Conservation (phyloP, 2,797 vertebrate genomes). For the Martes flavigula region DNA sequence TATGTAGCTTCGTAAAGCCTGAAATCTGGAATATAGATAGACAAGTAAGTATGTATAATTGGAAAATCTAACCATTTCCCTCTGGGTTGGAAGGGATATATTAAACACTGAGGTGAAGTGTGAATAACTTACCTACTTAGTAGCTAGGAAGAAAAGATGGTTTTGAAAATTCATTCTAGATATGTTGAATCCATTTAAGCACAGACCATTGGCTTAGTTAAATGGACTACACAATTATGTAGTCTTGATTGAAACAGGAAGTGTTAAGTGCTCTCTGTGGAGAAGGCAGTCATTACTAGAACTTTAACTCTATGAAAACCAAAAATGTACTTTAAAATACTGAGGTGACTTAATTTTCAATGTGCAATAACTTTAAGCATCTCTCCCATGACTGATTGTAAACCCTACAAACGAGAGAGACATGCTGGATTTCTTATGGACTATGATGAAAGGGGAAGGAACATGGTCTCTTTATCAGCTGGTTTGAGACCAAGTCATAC, state of each 20-base stretch:
- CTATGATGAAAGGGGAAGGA: not conserved
- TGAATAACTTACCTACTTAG: not conserved
- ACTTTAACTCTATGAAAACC: not conserved
- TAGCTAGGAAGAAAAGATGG: not conserved
- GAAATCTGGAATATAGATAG: not conserved
- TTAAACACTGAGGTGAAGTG: not conserved
- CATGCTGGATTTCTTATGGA: not conserved
- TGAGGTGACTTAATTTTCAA: not conserved
- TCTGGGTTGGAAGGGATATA: not conserved
- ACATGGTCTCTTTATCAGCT: not conserved
- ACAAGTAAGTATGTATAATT: not conserved
- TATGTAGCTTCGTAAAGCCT: not conserved
- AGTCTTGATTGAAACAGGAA: not conserved
- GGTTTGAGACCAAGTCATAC: not conserved
- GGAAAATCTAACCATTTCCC: not conserved
- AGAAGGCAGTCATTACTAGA: not conserved
- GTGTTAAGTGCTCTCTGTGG: not conserved
- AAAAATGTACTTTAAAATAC: not conserved
- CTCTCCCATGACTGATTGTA: not conserved
- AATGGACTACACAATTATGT: not conserved
- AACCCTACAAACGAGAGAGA: not conserved
- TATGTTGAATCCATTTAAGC: not conserved
- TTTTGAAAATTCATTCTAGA: not conserved
- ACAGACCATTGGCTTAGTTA: not conserved
- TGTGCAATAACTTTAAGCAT: not conserved